Evolutionary conservation across 2,113 vertebrate genomes (phyloP).

Genomic region (Ceyx cyanopectus): DNA sequence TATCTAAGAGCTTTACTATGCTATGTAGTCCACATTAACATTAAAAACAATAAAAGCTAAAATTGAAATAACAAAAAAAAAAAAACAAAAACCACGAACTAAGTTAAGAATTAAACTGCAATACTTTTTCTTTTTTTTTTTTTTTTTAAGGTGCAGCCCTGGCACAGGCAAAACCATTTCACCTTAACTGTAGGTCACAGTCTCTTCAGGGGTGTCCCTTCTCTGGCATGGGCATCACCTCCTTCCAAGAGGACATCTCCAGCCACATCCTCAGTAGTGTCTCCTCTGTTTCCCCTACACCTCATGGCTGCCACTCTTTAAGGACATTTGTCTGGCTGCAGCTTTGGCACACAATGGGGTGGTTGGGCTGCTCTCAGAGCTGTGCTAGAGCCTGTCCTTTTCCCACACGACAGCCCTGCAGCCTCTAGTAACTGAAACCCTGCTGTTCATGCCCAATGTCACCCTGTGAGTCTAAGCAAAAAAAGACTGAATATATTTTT

Average conservation of each 20-base stretch:
- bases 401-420: not conserved
- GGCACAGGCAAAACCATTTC: not conserved
- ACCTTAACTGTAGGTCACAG: not conserved
- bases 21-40: not conserved
- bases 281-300: not conserved
- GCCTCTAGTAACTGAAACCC: not conserved
- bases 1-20: not conserved
- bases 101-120: not conserved
- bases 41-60: not conserved
- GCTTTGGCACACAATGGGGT: not conserved
- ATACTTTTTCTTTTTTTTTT: not conserved
- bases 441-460: not conserved
- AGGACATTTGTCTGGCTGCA: not conserved
- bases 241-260: not conserved
- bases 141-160: not conserved
- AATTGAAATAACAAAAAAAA: not conserved
- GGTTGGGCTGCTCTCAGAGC: not conserved
- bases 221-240: not conserved
- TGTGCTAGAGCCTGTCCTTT: not conserved
- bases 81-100: not conserved
- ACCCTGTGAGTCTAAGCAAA: not conserved
- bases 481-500: not conserved
- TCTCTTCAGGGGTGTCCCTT: not conserved
- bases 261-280: not conserved
- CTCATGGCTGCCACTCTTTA: not conserved